Evolutionary conservation across 2,113 vertebrate species (phyloP), one percentile per base, ranked within the genome.

Genomic region (Coregonus clupeaformis): DNA sequence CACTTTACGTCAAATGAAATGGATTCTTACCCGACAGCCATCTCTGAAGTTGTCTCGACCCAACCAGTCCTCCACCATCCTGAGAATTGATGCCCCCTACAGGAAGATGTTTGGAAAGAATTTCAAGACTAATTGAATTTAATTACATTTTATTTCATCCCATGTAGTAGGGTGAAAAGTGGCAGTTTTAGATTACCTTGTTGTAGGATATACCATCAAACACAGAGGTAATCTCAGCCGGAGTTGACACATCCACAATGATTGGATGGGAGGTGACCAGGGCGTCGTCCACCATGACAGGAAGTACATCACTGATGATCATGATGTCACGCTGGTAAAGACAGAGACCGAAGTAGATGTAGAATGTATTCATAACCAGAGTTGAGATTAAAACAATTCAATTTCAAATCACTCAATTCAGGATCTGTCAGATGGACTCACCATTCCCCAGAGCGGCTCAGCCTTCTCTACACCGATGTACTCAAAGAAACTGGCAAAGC

Each of bases 401-500:
- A 24, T 59, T 14, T 22, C n/a, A 60, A 9, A 22, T 60, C 20
- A 18, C 9, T 74, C 1, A 45, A 11, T 75, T 47, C 2, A 27
- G 66, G 29, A 25, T 63, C 36, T 20, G 14, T 29, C 22, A 32
- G 29, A 25, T 55, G 63, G 25, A 60, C 89, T 95, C 88, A 98
- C 97, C 97, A 98, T 98, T 75, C 90, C 29, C 97, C 98, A 99
- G 0, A 73, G 27, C 9, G 68, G 57, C 82, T 97, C 94, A 11
- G 96, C 25, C 20, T 59, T 14, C 71, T 94, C 79, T 75, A 95
- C 94, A 69, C 98, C 98, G 3, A 96, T 83, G 86, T 91, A 98
- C 83, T 99, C 97, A 83, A 99, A 99, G 89, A 96, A 99, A 85
- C 94, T 97, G 79, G 98, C 96, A 81, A 99, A 99, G 77, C 98